These are phyloP conservation scores for Hylaeus anthracinus DNA, from an alignment of 1,140 invertebrate genomes.

Conservation along the genomic window DNA sequence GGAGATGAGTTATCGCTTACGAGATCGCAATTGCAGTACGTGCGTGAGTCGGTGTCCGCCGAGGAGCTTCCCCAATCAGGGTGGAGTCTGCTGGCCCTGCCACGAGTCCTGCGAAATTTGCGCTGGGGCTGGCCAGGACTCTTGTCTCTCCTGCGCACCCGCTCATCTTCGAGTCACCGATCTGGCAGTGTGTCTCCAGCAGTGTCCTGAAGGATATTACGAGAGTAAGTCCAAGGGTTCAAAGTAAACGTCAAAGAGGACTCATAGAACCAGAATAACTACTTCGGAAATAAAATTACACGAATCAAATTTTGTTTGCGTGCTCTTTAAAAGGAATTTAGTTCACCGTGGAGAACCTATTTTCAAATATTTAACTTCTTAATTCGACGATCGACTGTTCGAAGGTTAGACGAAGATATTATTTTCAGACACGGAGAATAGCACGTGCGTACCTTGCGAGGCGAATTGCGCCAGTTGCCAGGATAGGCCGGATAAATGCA, in stretches of 20 bases:
- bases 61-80: conserved; percentile 88
- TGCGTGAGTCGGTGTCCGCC: conserved; percentile 91
- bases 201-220: conserved; percentile 92
- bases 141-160: conserved; percentile 90
- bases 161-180: conserved; percentile 89
- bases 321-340: too few relatives aligned
- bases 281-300: too few relatives aligned
- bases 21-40: conserved; percentile 80
- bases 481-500: conserved; percentile 89
- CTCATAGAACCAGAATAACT: too few relatives aligned
- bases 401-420: not conserved
- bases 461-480: conserved; percentile 91
- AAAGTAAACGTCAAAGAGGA: not conserved
- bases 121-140: conserved; percentile 90
- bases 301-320: too few relatives aligned
- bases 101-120: conserved; percentile 93
- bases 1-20: not conserved
- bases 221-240: conserved; percentile 83
- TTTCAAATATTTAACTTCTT: too few relatives aligned
- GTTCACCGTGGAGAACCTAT: too few relatives aligned
- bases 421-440: conserved; percentile 84
- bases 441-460: conserved; percentile 89
- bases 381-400: too few relatives aligned
- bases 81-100: conserved; percentile 89
- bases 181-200: conserved; percentile 89